Base-by-base conservation (phyloP, 2,888 invertebrate genomes). In the Amphimallon solstitiale region DNA sequence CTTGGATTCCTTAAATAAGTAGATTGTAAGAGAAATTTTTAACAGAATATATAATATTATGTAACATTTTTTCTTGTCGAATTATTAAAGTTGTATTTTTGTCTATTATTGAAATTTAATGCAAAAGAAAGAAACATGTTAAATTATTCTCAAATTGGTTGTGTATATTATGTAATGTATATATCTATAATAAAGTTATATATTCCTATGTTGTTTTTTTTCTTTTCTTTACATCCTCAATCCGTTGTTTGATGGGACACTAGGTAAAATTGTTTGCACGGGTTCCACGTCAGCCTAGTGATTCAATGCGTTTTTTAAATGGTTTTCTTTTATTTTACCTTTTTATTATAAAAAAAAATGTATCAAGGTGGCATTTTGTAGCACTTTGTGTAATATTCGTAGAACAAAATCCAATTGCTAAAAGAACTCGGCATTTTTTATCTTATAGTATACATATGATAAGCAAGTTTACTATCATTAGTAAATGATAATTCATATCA, bases 111-210 rank as follows among this genome's bases (percentile, higher is more conserved):
- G 29, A 29, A 29, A 59, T 59, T 15, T 38, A 29, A n/a, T 59
- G n/a, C n/a, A n/a, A n/a, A n/a, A n/a, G n/a, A n/a, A n/a, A 59
- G 14, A 40, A 23, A 29, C 21, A 43, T 23, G 43, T 59, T 43
- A 34, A 59, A 21, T 29, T 37, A 10, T 43, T 59, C 43, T 59
- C 56, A 59, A 59, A 51, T 52, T 63, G 63, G 40, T 59, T 65
- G 49, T 65, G 49, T 65, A 65, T 43, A 65, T 65, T 54, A 46
- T 64, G 64, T 64, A 63, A 63, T 63, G 40, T 63, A 63, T 63
- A 51, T 63, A 63, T 51, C 40, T 63, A 45, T 46, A 56, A 64
- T 64, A 64, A 54, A 64, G 23, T 29, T 63, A 64, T 64, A 64
- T 64, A 64, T 64, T 64, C 64, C 35, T 64, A 64, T 23, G 1